Percentiles rank a stretch among this genome's conserved stretches.
Evolutionary conservation across 2,888 invertebrate genomes (phyloP).

Genomic region (Pyrochroa serraticornis): DNA sequence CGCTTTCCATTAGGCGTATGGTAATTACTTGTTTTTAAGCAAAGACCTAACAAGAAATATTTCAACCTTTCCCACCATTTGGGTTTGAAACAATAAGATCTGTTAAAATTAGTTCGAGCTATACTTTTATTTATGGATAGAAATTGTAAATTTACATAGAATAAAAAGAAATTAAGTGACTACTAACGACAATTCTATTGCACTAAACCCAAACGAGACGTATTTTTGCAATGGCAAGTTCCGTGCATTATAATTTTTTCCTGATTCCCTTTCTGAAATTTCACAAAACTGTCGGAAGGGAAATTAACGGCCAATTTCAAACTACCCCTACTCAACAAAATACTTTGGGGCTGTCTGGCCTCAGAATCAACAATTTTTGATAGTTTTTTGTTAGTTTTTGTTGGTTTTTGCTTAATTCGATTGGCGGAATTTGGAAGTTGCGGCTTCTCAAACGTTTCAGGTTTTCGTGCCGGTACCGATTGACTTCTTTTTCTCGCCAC

Average conservation of each 20-base stretch:
- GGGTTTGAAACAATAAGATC: no score
- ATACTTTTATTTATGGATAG: no score
- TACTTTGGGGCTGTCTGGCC: slow-evolving; percentile 43
- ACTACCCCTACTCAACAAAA: slow-evolving; percentile 51
- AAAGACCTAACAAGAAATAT: no score
- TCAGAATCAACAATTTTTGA: slow-evolving; percentile 4
- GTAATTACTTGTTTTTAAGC: no score
- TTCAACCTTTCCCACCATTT: no score
- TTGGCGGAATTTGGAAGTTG: slow-evolving; percentile 24
- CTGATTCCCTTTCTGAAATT: slow-evolving; percentile 45
- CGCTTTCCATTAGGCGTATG: no score
- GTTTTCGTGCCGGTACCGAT: slow-evolving; percentile 42
- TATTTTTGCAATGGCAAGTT: slow-evolving; percentile 39
- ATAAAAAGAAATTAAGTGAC: not conserved
- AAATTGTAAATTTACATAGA: slow-evolving; percentile 7
- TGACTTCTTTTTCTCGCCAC: slow-evolving; percentile 42
- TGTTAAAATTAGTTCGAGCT: no score
- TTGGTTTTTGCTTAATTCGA: slow-evolving; percentile 1
- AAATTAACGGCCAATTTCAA: slow-evolving; percentile 54
- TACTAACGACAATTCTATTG: not conserved
- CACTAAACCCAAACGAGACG: not conserved
- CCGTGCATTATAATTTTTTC: slow-evolving; percentile 44
- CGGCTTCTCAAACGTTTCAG: slow-evolving; percentile 16
- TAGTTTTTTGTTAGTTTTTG: slow-evolving; percentile 8
- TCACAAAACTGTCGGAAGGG: slow-evolving; percentile 53